Evolutionary conservation across 2,888 invertebrate genomes (phyloP).

Genomic region (Ophion obscuratus): DNA sequence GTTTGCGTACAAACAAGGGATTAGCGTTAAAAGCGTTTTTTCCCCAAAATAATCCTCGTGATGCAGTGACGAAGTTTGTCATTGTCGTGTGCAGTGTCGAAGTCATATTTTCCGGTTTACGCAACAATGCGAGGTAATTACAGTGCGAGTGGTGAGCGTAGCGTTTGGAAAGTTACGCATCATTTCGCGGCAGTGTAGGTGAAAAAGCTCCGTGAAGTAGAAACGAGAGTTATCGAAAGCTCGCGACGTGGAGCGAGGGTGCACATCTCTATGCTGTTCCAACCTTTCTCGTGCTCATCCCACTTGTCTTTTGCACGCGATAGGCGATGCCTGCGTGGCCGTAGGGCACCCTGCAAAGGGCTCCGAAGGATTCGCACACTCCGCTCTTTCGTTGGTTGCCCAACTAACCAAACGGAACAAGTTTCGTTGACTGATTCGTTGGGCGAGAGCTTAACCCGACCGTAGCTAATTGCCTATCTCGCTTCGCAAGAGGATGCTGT

Average conservation of each 20-base stretch:
- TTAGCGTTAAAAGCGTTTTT: too few species aligned
- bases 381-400: constrained; percentile 64
- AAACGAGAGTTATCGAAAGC: constrained; percentile 33
- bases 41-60: too few species aligned
- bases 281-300: neutral
- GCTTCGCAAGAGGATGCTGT: constrained; percentile 31
- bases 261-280: constrained; percentile 2
- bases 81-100: neutral
- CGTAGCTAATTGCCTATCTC: constrained; percentile 65
- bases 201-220: constrained; percentile 13
- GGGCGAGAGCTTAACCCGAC: constrained; percentile 61
- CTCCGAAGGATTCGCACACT: constrained; percentile 21
- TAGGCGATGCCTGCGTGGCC: neutral
- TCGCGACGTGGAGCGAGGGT: neutral
- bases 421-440: constrained; percentile 68
- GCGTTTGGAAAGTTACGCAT: constrained; percentile 54
- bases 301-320: neutral
- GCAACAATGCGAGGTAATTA: neutral
- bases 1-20: too few species aligned
- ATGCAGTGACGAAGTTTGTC: neutral
- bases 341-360: neutral
- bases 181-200: constrained; percentile 1
- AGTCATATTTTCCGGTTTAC: neutral
- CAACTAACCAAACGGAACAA: constrained; percentile 63
- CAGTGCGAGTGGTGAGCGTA: neutral